phyloP scores from a whole-genome alignment of 1,140 invertebrate species.

The Procambarus virginalis region DNA sequence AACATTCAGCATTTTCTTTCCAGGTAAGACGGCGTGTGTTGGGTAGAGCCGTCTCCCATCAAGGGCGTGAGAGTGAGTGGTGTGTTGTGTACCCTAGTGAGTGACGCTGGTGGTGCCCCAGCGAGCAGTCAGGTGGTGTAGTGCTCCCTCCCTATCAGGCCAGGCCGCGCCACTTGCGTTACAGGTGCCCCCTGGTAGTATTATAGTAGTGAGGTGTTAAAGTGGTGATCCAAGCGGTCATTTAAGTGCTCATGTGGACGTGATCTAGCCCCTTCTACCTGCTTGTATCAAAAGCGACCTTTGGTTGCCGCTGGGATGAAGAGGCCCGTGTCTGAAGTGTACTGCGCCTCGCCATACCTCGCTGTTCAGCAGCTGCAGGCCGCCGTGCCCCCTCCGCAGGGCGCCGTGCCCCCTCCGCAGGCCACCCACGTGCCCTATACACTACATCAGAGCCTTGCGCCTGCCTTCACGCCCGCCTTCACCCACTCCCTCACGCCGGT shows the following conservation, averaged over 20 bases:
- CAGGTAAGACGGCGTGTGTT: slow-evolving; percentile 61
- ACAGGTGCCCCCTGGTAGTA: slow-evolving; percentile 31
- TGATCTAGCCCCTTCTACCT: slow-evolving; percentile 28
- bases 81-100: slow-evolving; percentile 43
- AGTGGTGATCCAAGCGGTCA: slow-evolving; percentile 42
- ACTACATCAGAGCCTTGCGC: slow-evolving; percentile 41
- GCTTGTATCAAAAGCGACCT: slow-evolving; percentile 21
- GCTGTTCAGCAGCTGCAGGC: slow-evolving; percentile 56
- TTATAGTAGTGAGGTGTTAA: slow-evolving; percentile 24
- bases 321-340: slow-evolving; percentile 61
- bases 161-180: slow-evolving; percentile 19
- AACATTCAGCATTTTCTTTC: slow-evolving; percentile 12
- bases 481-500: slow-evolving; percentile 51
- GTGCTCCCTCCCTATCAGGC: slow-evolving; percentile 24
- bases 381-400: slow-evolving; percentile 5
- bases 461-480: slow-evolving; percentile 53
- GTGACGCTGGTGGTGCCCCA: slow-evolving; percentile 38
- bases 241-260: slow-evolving; percentile 42
- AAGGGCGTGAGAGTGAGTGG: slow-evolving; percentile 41
- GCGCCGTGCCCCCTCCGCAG: slow-evolving; percentile 46
- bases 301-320: slow-evolving; percentile 60
- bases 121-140: slow-evolving; percentile 39
- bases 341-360: slow-evolving; percentile 53
- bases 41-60: slow-evolving; percentile 47
- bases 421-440: slow-evolving; percentile 46